A percentile compares a stretch with the other conserved stretches of the same genome.
phyloP scores from a whole-genome alignment of 2,797 vertebrate genomes.

The Mormyrops boulengeri region DNA sequence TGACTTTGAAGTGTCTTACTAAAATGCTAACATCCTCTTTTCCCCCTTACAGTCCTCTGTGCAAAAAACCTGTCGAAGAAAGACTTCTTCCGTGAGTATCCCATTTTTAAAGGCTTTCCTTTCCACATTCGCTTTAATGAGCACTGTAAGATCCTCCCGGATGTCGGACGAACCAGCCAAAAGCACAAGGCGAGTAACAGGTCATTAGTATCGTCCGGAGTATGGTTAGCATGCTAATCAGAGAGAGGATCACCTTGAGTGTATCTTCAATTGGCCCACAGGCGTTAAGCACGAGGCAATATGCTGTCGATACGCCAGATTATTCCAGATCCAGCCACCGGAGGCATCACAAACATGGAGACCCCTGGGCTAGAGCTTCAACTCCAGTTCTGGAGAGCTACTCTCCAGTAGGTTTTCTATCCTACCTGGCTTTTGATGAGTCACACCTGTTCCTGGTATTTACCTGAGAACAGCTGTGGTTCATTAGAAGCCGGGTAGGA shows the following conservation, averaged over 20 bases:
- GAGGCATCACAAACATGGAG: not conserved
- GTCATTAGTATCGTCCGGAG: not conserved
- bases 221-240: not conserved
- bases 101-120: slow-evolving; percentile 35
- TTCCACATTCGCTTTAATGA: slow-evolving; percentile 38
- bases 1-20: not conserved
- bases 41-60: slow-evolving; percentile 76
- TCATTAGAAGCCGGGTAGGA: too few species aligned
- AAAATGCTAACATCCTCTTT: slow-evolving; percentile 28
- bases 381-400: too few species aligned
- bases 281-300: not conserved
- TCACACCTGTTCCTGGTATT: too few species aligned
- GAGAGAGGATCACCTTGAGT: not conserved
- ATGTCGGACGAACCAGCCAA: not conserved
- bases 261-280: too few species aligned
- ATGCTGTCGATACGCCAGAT: not conserved
- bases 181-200: not conserved
- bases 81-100: slow-evolving; percentile 96
- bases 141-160: slow-evolving; percentile 33
- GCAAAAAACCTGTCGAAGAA: slow-evolving; percentile 98
- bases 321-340: not conserved
- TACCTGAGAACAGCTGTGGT: too few species aligned
- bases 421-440: too few species aligned
- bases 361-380: too few species aligned
- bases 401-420: too few species aligned